These are phyloP conservation scores for Mallotus villosus DNA, from an alignment of 2,797 vertebrate genomes.

Conservation along the genomic window DNA sequence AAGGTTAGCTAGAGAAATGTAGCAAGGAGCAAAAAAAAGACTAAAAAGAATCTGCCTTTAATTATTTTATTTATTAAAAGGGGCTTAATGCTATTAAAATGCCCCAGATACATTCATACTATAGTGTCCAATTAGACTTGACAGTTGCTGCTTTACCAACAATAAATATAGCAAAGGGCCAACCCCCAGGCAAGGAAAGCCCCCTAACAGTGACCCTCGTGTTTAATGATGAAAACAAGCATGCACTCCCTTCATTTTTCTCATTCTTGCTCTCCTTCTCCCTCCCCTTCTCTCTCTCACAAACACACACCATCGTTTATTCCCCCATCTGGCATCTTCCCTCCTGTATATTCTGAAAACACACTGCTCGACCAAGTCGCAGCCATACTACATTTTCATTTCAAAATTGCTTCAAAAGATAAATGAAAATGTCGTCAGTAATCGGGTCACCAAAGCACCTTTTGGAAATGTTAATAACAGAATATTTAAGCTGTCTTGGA, in stretches of 20 bases:
- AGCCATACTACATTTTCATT: no score
- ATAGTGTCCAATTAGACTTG: constrained; percentile 77
- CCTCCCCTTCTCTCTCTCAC: constrained; percentile 17
- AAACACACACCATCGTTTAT: neutral
- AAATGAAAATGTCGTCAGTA: no score
- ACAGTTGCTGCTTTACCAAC: constrained; percentile 80
- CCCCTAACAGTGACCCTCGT: constrained; percentile 75
- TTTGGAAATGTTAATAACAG: no score
- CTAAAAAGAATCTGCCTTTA: constrained; percentile 72
- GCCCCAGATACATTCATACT: constrained; percentile 77
- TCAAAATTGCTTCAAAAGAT: no score
- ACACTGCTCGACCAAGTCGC: no score
- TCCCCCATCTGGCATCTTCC: neutral
- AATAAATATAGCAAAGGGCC: constrained; percentile 80
- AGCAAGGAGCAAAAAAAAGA: constrained; percentile 63
- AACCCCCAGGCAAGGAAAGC: constrained; percentile 66
- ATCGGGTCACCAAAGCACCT: no score
- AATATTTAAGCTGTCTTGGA: no score
- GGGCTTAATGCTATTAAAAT: constrained; percentile 76
- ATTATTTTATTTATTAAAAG: constrained; percentile 72
- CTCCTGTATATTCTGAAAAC: no score
- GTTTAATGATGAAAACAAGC: constrained; percentile 81
- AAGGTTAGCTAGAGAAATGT: constrained; percentile 57
- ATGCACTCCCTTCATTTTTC: constrained; percentile 54
- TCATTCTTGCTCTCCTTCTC: constrained; percentile 47